Conservation (phyloP, 2,888 invertebrate genomes). For the Metalampra italica region DNA sequence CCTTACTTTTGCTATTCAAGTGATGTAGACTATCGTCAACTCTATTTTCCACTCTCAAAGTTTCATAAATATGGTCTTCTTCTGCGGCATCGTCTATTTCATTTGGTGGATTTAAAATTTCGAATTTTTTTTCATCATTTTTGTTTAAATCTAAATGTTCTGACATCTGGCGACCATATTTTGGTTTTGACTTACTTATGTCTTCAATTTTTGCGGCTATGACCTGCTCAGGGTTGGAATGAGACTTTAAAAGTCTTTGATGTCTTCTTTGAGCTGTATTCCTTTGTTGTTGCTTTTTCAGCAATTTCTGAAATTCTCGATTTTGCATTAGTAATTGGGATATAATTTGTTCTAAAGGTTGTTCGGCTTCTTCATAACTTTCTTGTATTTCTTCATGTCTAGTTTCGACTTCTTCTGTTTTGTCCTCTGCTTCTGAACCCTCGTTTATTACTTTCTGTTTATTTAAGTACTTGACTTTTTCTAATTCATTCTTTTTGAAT, state of each 20-base stretch:
- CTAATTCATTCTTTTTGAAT: constrained; percentile 73
- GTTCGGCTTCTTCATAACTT: constrained; percentile 64
- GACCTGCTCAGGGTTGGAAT: constrained; percentile 71
- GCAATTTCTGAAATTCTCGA: constrained; percentile 87
- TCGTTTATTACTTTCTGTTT: constrained; percentile 71
- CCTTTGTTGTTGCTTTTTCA: constrained; percentile 84
- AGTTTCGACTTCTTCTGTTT: constrained; percentile 32
- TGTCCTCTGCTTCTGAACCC: constrained; percentile 62
- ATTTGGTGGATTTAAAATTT: constrained; percentile 26
- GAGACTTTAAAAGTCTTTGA: constrained; percentile 75
- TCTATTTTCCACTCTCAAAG: constrained; percentile 67
- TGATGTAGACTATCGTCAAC: constrained; percentile 44
- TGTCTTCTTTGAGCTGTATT: constrained; percentile 75
- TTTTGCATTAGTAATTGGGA: constrained; percentile 90
- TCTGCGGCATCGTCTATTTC: constrained; percentile 44
- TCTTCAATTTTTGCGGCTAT: constrained; percentile 58
- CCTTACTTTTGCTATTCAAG: constrained; percentile 51
- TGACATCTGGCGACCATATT: constrained; percentile 55
- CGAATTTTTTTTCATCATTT: constrained; percentile 27
- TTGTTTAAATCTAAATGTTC: constrained; percentile 45
- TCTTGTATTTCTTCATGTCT: constrained; percentile 37
- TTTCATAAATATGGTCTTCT: constrained; percentile 81
- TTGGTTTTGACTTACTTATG: constrained; percentile 49
- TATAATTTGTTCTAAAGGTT: constrained; percentile 86
- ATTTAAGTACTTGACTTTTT: constrained; percentile 70